These are phyloP conservation scores for Drosophila bipectinata DNA, from an alignment of 1,140 invertebrate species.

Conservation along the genomic window DNA sequence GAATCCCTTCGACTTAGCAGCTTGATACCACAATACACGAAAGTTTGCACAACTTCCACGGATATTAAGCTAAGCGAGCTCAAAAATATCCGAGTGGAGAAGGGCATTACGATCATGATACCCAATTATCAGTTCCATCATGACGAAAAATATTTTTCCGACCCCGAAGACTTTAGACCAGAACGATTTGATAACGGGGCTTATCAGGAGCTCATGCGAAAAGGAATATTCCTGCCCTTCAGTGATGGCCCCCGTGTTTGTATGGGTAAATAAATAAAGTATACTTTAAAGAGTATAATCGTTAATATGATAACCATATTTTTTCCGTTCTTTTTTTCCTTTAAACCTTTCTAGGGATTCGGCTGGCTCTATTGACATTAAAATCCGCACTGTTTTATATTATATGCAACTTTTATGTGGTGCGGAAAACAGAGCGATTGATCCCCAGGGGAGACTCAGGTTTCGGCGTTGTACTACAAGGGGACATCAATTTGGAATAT, in stretches of 20 bases:
- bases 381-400: constrained; percentile 63
- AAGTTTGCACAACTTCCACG: constrained; percentile 66
- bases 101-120: constrained; percentile 85
- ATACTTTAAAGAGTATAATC: not conserved
- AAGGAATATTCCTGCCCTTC: constrained; percentile 69
- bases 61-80: constrained; percentile 42
- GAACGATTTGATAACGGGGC: constrained; percentile 85
- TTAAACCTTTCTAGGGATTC: constrained; percentile 29
- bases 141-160: constrained; percentile 88
- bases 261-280: constrained; percentile 59
- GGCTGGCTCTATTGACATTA: constrained; percentile 54
- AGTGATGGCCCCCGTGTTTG: constrained; percentile 79
- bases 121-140: constrained; percentile 86
- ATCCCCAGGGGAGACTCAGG: constrained; percentile 47
- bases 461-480: constrained; percentile 62
- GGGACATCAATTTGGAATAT: constrained; percentile 60
- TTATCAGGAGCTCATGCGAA: constrained; percentile 49
- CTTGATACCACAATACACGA: constrained; percentile 69
- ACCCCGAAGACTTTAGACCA: constrained; percentile 90
- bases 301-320: not conserved
- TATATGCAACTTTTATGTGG: constrained; percentile 59
- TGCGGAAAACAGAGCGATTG: constrained; percentile 26
- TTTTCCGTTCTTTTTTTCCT: too few species aligned
- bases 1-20: constrained; percentile 75
- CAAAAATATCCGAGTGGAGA: constrained; percentile 58